Evolutionary conservation across 1,140 invertebrate genomes (phyloP), one percentile per base, ranked within the genome.

Genomic region (Dreissena rostriformis): DNA sequence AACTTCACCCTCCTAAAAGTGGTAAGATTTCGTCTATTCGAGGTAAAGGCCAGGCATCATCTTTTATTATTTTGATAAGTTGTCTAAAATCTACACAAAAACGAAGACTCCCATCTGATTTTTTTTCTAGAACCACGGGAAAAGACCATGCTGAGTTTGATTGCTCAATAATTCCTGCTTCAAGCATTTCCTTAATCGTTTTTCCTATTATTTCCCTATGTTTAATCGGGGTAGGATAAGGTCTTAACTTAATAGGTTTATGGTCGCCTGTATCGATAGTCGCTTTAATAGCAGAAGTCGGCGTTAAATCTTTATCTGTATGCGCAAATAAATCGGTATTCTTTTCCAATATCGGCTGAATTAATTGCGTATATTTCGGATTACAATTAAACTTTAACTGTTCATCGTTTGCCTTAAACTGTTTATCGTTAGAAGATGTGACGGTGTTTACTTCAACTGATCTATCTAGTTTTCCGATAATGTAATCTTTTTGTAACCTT

Each of bases 51-150:
- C n/a, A 65, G 15, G n/a, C 17, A 65, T 76, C 61, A 61, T 28
- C 15, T 76, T 76, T 76, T 65, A 28, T 76, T 14, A 76, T 29
- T 8, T 10, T 28, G 66, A 65, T 76, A 4, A 76, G 28, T 22
- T 76, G 14, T 29, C 74, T 63, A 55, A 76, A 76, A 65, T 76
- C 74, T 12, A 63, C 28, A 49, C 73, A 75, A 26, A 75, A 75
- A 17, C 73, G 19, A 29, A 61, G 51, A 29, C 29, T 28, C 51
- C 61, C 74, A 39, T 76, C 74, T 39, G 51, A 51, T 39, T 55
- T 76, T 57, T 28, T 57, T 57, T 15, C n/a, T 24, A 12, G n/a
- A 22, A 76, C 52, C 26, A 19, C 63, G 22, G 19, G 52, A 14
- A 14, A 12, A 14, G 14, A 6, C 71, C 71, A 73, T 10, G 71